Evolutionary conservation across 2,888 invertebrate genomes (phyloP), one percentile per base, ranked within the genome.

Genomic region (Noctua comes): DNA sequence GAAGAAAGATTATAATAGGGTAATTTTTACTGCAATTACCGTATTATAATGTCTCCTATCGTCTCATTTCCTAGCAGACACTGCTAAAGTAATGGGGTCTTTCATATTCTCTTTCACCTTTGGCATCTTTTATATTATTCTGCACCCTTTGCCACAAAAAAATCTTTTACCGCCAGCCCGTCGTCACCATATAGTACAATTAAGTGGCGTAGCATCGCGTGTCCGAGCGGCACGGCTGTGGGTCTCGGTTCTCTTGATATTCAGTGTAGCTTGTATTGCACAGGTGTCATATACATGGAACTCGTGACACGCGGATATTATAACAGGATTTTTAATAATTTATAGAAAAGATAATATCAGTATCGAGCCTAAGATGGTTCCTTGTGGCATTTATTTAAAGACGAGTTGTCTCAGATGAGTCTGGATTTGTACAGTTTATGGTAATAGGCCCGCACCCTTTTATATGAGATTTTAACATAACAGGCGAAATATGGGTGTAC

Each of bases 221-320:
- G 72, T 73, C 66, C 69, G 72, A 43, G n/a, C 24, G 27, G 13
- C 24, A 27, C 18, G 13, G 21, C n/a, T 16, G 57, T 27, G 48
- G 43, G 57, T 75, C 40, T 31, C 43, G 27, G 54, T 74, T 82
- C 57, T 66, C 78, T 86, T 73, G 73, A 74, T 75, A 75, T 83
- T 73, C 86, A 83, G 70, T 79, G 57, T 66, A 40, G 77, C 57
- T 48, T 77, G 57, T 31, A 43, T n/a, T 57, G 68, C 68, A 75
- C 75, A 86, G 54, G 57, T 84, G 73, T 86, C 86, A 75, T 51
- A 51, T 62, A 18, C 86, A 74, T 21, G n/a, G 7, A 21, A 46
- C 68, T 51, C 21, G 5, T 40, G 21, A 59, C 31, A 40, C 48
- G 21, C 21, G 48, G 40, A 70, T 83, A 83, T 73, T 70, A 51